Evolutionary conservation across 1,140 invertebrate species (phyloP).

Genomic region (Cotesia typhae): DNA sequence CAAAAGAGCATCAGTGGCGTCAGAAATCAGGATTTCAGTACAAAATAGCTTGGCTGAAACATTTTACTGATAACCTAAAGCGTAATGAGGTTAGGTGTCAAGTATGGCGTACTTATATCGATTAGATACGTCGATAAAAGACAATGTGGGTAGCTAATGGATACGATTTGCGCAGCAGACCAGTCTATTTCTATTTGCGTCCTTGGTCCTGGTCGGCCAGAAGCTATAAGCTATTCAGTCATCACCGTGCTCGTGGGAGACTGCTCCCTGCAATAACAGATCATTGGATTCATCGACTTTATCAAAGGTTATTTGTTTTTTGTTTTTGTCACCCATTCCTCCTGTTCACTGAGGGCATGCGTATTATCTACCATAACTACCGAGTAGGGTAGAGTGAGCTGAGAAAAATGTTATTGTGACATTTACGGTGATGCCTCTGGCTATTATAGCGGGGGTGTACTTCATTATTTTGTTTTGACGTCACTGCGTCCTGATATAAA

Average conservation of each 20-base stretch:
- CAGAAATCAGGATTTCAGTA: no score
- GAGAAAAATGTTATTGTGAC: constrained; percentile 15
- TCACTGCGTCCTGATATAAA: no score
- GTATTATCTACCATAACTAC: neutral
- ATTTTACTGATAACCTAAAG: no score
- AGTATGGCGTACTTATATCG: neutral
- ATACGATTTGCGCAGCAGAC: constrained; percentile 27
- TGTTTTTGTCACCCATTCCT: neutral
- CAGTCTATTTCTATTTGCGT: neutral
- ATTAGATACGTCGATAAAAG: constrained; percentile 11
- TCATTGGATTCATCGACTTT: constrained; percentile 22
- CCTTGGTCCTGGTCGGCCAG: neutral
- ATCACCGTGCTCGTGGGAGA: no score
- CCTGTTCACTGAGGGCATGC: neutral
- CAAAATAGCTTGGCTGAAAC: no score
- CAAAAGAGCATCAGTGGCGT: no score
- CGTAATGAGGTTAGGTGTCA: no score
- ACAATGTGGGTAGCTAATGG: constrained; percentile 28
- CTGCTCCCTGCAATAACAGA: constrained; percentile 15
- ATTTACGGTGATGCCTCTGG: no score
- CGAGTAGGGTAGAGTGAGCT: neutral
- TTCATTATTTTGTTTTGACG: no score
- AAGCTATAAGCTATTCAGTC: no score
- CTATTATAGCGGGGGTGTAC: no score
- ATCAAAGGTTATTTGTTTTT: no score